Evolutionary conservation across 2,888 invertebrate genomes (phyloP).

Genomic region (Diloba caeruleocephala): DNA sequence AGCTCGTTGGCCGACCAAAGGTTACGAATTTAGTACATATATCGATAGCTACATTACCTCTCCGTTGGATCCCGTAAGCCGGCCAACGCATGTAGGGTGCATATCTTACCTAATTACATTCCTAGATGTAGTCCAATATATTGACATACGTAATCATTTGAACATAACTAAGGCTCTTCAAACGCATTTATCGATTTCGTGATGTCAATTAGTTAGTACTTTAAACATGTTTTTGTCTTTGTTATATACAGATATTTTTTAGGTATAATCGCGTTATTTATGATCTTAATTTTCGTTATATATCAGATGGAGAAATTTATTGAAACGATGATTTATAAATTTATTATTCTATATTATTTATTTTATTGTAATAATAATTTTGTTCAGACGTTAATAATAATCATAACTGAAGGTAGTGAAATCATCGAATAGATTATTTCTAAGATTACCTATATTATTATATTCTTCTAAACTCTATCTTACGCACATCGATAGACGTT

Average conservation of each 20-base stretch:
- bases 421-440: constrained; percentile 34
- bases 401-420: constrained; percentile 33
- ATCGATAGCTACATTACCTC: not conserved
- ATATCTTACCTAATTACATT: constrained; percentile 49
- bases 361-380: constrained; percentile 8
- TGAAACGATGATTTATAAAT: not conserved
- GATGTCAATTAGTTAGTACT: constrained; percentile 18
- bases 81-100: constrained; percentile 19
- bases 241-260: constrained; percentile 1
- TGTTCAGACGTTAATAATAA: constrained; percentile 8
- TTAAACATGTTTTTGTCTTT: not conserved
- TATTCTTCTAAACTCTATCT: constrained; percentile 14
- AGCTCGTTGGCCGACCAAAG: not conserved
- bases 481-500: constrained; percentile 16
- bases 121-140: constrained; percentile 41
- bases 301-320: constrained; percentile 8
- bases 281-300: constrained; percentile 23
- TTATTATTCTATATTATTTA: not conserved
- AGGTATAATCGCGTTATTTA: constrained; percentile 10
- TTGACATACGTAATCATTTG: constrained; percentile 29
- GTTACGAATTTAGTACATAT: no score
- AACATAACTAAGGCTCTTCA: constrained; percentile 17
- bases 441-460: constrained; percentile 7
- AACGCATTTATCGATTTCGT: constrained; percentile 40
- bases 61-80: no score